Base-by-base conservation (phyloP, 2,113 vertebrate species). In the Alethe castanea region DNA sequence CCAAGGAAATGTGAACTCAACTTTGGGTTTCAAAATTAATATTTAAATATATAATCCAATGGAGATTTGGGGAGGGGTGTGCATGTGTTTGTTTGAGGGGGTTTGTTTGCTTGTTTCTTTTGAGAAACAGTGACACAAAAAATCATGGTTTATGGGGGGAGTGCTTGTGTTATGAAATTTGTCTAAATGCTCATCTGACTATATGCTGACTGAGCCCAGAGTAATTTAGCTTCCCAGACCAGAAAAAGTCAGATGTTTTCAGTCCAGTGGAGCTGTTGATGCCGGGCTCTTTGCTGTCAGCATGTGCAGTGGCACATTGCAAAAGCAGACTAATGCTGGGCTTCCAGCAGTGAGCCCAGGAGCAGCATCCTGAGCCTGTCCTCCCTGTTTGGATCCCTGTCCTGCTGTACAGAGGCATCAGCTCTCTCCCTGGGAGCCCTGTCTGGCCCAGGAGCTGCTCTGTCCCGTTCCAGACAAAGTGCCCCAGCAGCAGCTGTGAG, bases 381-480 rank as follows among this genome's bases (percentile, higher is more conserved):
- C 50, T 52, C 60, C 36, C 54, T 31, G 48, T 5, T 31, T 0
- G 6, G 4, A 4, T 86, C 54, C 28, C 31, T 19, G 28, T 31
- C 5, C 18, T 25, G 54, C 76, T 76, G 8, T 9, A 4, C 35
- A 10, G 54, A 19, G 79, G 33, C 40, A n/a, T 40, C 31, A 3
- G 8, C 50, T 52, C 50, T 52, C 16, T 69, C 36, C 12, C 54
- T 31, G 50, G 65, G 38, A 74, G 38, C 50, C 12, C 5, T 1
- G 4, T 1, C 33, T 53, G 45, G 13, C 50, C 31, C 24, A 4
- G 36, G 23, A 25, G 53, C 61, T 69, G 62, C 62, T 77, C 48
- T 53, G 9, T 7, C 11, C 0, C 6, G 0, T n/a, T 26, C 33
- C 57, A 28, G 11, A 50, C n/a, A 1, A 42, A 61, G 50, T 44